Conservation (phyloP, 2,797 vertebrate species). For the Channa striata region DNA sequence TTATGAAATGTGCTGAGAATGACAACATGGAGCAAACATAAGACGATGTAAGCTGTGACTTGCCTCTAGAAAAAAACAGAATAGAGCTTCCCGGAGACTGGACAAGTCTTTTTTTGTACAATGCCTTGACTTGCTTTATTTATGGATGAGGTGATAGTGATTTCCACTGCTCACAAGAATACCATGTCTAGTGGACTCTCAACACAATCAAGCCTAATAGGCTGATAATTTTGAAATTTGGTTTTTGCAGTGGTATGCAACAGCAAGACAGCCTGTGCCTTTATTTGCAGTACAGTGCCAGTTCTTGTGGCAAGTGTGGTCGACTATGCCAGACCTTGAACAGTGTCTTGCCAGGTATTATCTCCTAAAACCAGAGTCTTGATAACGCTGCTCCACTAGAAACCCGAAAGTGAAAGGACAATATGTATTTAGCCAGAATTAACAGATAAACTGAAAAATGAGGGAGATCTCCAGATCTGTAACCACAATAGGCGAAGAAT, state of each 20-base stretch:
- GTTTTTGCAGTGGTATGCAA: constrained; percentile 42
- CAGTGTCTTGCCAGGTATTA: constrained; percentile 68
- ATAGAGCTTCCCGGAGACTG: constrained; percentile 42
- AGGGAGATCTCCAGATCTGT: constrained; percentile 64
- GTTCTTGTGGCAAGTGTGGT: constrained; percentile 73
- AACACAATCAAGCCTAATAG: constrained; percentile 57
- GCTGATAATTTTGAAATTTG: constrained; percentile 64
- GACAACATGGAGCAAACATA: constrained; percentile 78
- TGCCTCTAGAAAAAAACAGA: constrained; percentile 38
- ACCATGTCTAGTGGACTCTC: constrained; percentile 44
- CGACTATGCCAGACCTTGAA: constrained; percentile 64
- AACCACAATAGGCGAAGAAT: constrained; percentile 49
- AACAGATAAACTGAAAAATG: constrained; percentile 71
- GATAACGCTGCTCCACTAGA: constrained; percentile 70
- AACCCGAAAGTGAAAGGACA: constrained; percentile 63
- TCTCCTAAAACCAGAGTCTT: constrained; percentile 74
- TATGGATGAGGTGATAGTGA: constrained; percentile 65
- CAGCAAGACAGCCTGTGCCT: constrained; percentile 51
- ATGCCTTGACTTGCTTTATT: constrained; percentile 64
- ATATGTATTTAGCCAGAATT: constrained; percentile 62
- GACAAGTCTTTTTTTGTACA: constrained; percentile 57
- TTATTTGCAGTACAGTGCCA: constrained; percentile 62
- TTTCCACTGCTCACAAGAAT: constrained; percentile 52
- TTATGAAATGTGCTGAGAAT: constrained; percentile 83
- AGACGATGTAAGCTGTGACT: constrained; percentile 65